Conservation (phyloP, 2,888 invertebrate genomes). For the Auanema freiburgensis region DNA sequence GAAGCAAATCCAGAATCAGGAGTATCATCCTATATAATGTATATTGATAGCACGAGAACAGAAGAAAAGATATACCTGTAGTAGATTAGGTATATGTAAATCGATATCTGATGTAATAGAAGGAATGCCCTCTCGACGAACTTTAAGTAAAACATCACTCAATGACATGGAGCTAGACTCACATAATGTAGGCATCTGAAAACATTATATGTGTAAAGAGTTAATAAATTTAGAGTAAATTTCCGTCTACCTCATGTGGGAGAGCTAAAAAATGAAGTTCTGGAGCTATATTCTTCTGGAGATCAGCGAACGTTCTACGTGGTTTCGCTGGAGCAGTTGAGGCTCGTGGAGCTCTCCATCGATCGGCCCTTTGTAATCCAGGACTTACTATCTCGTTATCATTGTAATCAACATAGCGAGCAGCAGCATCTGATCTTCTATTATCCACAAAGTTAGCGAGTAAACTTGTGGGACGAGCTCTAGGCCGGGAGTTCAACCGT, state of each 20-base stretch:
- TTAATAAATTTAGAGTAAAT: not conserved
- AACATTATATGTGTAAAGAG: not conserved
- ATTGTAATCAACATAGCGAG: constrained; percentile 56
- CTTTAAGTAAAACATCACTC: constrained; percentile 33
- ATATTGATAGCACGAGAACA: not conserved
- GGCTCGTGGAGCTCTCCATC: constrained; percentile 7
- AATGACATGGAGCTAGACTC: constrained; percentile 43
- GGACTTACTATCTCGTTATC: constrained; percentile 60
- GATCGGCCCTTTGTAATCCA: constrained; percentile 7
- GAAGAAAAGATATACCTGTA: constrained; percentile 21
- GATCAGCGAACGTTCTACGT: constrained; percentile 58
- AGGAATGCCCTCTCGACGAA: constrained; percentile 35
- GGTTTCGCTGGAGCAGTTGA: constrained; percentile 25
- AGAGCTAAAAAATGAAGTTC: constrained; percentile 61
- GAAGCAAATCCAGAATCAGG: constrained; percentile 63
- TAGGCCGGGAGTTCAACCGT: constrained; percentile 5
- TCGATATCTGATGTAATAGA: constrained; percentile 37
- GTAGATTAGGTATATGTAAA: constrained; percentile 18
- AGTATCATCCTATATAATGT: constrained; percentile 26
- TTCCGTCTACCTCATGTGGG: constrained; percentile 51
- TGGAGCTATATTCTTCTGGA: constrained; percentile 42
- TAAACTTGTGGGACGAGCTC: constrained; percentile 43
- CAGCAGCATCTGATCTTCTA: constrained; percentile 11
- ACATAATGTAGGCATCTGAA: constrained; percentile 48
- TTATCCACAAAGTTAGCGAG: constrained; percentile 54